Evolutionary conservation across 1,140 invertebrate species (phyloP).

Genomic region (Drusus annulatus): DNA sequence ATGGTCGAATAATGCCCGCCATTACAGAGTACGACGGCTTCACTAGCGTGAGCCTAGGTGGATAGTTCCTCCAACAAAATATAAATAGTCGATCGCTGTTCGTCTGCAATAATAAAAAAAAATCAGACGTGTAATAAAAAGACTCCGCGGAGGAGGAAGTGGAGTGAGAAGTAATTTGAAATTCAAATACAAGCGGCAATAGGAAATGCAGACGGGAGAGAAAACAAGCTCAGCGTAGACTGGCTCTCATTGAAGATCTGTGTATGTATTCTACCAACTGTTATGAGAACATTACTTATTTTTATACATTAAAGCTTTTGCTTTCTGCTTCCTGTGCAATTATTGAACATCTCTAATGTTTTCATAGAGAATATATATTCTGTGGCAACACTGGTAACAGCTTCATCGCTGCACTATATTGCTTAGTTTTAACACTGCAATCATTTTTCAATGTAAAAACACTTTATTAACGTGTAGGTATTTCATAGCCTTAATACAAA

Average conservation of each 20-base stretch:
- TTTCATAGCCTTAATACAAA: too few species aligned
- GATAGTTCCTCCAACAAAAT: slow-evolving; percentile 36
- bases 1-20: slow-evolving; percentile 6
- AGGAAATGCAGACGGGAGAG: slow-evolving; percentile 53
- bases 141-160: slow-evolving; percentile 43
- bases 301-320: background rate
- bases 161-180: slow-evolving; percentile 58
- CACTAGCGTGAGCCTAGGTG: slow-evolving; percentile 13
- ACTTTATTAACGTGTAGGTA: too few species aligned
- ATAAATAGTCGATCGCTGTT: slow-evolving; percentile 47
- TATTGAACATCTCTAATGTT: too few species aligned
- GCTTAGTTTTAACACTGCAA: too few species aligned
- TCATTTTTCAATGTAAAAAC: too few species aligned
- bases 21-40: background rate
- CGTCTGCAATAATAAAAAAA: slow-evolving; percentile 45
- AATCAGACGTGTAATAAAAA: slow-evolving; percentile 57
- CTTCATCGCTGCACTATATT: too few species aligned
- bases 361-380: too few species aligned
- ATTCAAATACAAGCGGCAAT: slow-evolving; percentile 57
- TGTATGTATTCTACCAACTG: slow-evolving; percentile 46
- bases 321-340: background rate
- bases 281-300: slow-evolving; percentile 28
- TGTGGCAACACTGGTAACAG: too few species aligned
- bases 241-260: slow-evolving; percentile 45
- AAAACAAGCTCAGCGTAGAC: slow-evolving; percentile 53